Evolutionary conservation across 30 jellyfish, hydroid and myxozoan genomes (phyloP).

Genomic region (Nemopilema nomurai): DNA sequence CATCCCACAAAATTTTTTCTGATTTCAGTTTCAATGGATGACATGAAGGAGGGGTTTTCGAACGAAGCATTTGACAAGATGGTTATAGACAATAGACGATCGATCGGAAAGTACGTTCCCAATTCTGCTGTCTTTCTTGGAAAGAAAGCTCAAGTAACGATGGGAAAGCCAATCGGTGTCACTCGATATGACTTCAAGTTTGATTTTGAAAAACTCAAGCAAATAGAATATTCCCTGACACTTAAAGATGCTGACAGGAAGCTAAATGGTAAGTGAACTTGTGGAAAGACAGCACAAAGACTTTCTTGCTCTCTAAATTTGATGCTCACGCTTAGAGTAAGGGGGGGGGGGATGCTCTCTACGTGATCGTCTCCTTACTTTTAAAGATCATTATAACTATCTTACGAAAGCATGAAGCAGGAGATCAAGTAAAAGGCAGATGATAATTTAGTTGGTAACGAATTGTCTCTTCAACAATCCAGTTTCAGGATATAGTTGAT

Average conservation of each 20-base stretch:
- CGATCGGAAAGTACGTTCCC: slow-evolving; percentile 23
- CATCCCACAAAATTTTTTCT: too few species aligned
- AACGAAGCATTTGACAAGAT: slow-evolving; percentile 35
- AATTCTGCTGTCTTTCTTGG: slow-evolving; percentile 45
- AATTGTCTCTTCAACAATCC: background rate
- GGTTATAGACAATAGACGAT: slow-evolving; percentile 3
- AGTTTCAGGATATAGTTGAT: too few species aligned
- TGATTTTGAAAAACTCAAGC: slow-evolving; percentile 47
- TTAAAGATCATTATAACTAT: too few species aligned
- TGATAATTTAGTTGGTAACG: background rate
- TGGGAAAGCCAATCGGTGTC: slow-evolving; percentile 48
- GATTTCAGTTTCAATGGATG: slow-evolving; percentile 28
- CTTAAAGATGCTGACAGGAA: slow-evolving; percentile 19
- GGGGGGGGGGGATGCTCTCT: too few species aligned
- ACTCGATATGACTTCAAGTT: slow-evolving; percentile 41
- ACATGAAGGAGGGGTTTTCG: slow-evolving; percentile 13
- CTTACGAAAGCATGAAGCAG: too few species aligned
- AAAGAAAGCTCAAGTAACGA: slow-evolving; percentile 44
- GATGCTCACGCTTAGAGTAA: background rate
- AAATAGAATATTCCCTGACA: slow-evolving; percentile 24
- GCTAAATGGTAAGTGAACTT: slow-evolving; percentile 22
- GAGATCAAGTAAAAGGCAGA: too few species aligned
- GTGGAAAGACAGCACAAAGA: background rate
- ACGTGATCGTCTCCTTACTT: background rate
- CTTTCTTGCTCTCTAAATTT: background rate